These are phyloP conservation scores for Rissa tridactyla DNA, from an alignment of 2,113 vertebrate species.

Conservation along the genomic window DNA sequence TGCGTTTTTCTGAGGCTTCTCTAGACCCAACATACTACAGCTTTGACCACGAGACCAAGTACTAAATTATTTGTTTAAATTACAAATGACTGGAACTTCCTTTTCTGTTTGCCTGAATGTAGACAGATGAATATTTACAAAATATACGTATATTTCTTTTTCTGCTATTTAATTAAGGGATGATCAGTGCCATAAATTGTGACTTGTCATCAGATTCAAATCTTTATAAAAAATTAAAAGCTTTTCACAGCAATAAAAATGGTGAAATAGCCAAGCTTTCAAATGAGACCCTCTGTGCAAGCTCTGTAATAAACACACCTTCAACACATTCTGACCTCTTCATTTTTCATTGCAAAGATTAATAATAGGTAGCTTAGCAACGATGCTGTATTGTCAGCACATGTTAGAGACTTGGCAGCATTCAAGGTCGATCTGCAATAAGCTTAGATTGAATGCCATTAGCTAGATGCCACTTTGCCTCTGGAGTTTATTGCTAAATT, in stretches of 20 bases:
- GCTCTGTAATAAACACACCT: conserved; percentile 52
- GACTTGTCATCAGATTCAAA: background rate
- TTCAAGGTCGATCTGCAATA: conserved; percentile 65
- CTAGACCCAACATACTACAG: background rate
- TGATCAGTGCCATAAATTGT: background rate
- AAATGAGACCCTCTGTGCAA: conserved; percentile 41
- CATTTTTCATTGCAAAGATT: conserved; percentile 68
- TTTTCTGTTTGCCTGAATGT: background rate
- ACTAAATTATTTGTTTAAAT: background rate
- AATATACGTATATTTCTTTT: background rate
- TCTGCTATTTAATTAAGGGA: background rate
- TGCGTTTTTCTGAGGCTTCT: background rate
- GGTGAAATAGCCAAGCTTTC: conserved; percentile 20
- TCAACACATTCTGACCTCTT: conserved; percentile 61
- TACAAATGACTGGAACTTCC: background rate
- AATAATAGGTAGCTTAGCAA: conserved; percentile 77
- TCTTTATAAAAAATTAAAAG: background rate
- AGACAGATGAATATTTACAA: background rate
- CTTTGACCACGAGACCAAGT: background rate
- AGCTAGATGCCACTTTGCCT: conserved; percentile 52
- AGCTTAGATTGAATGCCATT: conserved; percentile 60
- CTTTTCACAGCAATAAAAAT: background rate
- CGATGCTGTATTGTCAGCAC: conserved; percentile 58
- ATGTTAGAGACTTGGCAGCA: conserved; percentile 63
- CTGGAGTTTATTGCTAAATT: conserved; percentile 55